Conservation (phyloP, 2,113 vertebrate species). For the Neotoma lepida region DNA sequence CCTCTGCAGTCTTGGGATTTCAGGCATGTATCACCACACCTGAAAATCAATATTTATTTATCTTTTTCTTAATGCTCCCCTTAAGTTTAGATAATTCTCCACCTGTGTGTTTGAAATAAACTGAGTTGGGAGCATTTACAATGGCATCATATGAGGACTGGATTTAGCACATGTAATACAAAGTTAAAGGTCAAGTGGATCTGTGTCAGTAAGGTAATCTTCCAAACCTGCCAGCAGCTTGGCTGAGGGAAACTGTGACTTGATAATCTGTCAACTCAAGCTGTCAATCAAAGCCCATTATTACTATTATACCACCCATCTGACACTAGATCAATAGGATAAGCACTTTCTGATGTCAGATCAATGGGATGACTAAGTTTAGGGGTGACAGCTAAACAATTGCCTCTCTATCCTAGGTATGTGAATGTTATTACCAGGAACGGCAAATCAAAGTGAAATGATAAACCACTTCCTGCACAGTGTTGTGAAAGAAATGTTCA, state of each 20-base stretch:
- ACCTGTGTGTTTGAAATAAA: constrained; percentile 43
- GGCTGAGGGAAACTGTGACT: constrained; percentile 69
- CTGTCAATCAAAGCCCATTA: constrained; percentile 76
- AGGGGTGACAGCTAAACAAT: constrained; percentile 79
- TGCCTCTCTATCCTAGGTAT: constrained; percentile 60
- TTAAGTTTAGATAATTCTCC: constrained; percentile 49
- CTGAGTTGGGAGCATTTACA: constrained; percentile 48
- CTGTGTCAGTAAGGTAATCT: constrained; percentile 68
- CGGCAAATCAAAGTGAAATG: constrained; percentile 77
- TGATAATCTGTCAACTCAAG: constrained; percentile 76
- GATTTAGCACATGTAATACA: constrained; percentile 65
- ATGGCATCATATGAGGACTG: constrained; percentile 52
- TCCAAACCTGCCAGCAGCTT: constrained; percentile 68
- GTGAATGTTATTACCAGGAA: constrained; percentile 75
- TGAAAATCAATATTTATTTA: constrained; percentile 46
- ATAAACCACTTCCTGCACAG: constrained; percentile 66
- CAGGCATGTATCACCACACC: not conserved
- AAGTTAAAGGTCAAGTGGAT: constrained; percentile 78
- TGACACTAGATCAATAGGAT: constrained; percentile 78
- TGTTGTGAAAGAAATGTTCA: constrained; percentile 71
- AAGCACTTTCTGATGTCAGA: constrained; percentile 77
- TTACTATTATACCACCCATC: constrained; percentile 70
- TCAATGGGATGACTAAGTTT: constrained; percentile 80
- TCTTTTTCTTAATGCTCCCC: constrained; percentile 25
- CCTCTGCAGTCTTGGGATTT: not conserved